Evolutionary conservation across 1,140 invertebrate genomes (phyloP).

Genomic region (Onthophagus taurus): DNA sequence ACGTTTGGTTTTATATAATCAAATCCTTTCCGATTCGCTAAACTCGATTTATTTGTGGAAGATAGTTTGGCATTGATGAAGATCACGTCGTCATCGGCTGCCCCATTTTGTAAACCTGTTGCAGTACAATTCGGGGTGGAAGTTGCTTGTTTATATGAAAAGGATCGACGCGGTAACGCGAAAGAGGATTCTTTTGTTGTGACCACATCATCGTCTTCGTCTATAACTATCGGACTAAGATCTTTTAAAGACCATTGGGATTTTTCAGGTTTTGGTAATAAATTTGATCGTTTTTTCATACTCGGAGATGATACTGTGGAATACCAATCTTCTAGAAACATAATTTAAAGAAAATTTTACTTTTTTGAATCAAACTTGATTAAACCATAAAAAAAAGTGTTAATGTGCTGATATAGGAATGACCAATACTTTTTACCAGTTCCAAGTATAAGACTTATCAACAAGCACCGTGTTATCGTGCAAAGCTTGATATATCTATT

Average conservation of each 20-base stretch:
- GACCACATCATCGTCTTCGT: conserved; percentile 24
- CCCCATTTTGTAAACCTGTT: conserved; percentile 12
- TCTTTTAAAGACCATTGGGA: conserved; percentile 6
- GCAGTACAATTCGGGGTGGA: conserved; percentile 18
- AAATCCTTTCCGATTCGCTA: conserved; percentile 18
- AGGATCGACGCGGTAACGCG: neutral
- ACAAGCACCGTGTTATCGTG: too few species aligned
- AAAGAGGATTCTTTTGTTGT: conserved; percentile 14
- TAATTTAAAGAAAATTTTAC: neutral
- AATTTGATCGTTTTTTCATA: conserved; percentile 2
- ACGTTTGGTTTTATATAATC: conserved; percentile 20
- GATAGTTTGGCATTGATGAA: conserved; percentile 21
- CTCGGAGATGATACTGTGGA: conserved; percentile 7
- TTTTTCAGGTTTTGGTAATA: conserved; percentile 34
- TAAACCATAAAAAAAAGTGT: too few species aligned
- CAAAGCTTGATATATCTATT: too few species aligned
- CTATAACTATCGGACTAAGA: conserved; percentile 12
- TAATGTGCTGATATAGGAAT: too few species aligned
- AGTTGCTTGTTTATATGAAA: conserved; percentile 13
- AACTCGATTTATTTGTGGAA: conserved; percentile 14
- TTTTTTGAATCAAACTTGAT: neutral
- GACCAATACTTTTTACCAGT: too few species aligned
- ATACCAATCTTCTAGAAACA: conserved; percentile 11
- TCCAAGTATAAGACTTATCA: too few species aligned
- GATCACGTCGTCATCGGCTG: conserved; percentile 23